phyloP scores from a whole-genome alignment of 1,140 invertebrate genomes.

The Mycetomoellerius zeteki region DNA sequence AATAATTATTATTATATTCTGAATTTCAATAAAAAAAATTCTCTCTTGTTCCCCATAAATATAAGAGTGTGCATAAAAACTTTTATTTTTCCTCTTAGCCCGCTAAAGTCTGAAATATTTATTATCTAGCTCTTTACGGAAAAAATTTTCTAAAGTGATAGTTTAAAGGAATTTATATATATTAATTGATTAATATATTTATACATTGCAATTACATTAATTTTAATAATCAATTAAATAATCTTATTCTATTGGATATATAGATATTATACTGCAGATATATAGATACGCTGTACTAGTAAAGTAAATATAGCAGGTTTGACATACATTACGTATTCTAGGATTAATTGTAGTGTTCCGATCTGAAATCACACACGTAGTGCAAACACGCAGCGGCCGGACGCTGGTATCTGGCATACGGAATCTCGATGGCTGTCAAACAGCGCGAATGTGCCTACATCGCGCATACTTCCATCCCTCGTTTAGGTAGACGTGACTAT shows the following conservation, averaged over 20 bases:
- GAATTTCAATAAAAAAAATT: background rate
- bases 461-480: slow-evolving; percentile 18
- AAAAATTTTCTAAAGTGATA: background rate
- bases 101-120: background rate
- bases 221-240: background rate
- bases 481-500: slow-evolving; percentile 52
- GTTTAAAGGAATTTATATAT: background rate
- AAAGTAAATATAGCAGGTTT: slow-evolving; percentile 18
- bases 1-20: background rate
- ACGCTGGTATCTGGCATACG: slow-evolving; percentile 11
- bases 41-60: background rate
- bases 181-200: background rate
- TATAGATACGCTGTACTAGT: background rate
- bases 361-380: slow-evolving; percentile 23
- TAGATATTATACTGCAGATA: too few species aligned
- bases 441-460: slow-evolving; percentile 9
- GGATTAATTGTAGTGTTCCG: slow-evolving; percentile 39
- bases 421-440: slow-evolving; percentile 42
- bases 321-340: slow-evolving; percentile 28
- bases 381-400: slow-evolving; percentile 33
- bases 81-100: background rate
- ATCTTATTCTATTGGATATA: background rate
- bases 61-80: background rate
- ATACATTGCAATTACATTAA: background rate
- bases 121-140: background rate